phyloP scores from a whole-genome alignment of 1,140 invertebrate genomes.

The Penaeus japonicus region DNA sequence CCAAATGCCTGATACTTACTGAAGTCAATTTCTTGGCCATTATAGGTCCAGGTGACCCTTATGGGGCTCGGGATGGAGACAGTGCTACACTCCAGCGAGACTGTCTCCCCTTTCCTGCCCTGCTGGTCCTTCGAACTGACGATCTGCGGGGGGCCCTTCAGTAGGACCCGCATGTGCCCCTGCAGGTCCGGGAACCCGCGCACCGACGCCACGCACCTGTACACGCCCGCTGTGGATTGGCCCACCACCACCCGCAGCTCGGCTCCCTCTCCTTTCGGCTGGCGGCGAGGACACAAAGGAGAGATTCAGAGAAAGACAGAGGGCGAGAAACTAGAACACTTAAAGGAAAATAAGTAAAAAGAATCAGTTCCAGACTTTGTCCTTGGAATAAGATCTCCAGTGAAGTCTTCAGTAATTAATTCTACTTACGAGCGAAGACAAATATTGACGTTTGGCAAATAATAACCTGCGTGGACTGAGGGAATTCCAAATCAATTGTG shows the following conservation, averaged over 20 bases:
- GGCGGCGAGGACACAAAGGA: background rate
- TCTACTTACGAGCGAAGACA: too few species aligned
- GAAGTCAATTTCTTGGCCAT: constrained; percentile 25
- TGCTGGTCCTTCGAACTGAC: constrained; percentile 84
- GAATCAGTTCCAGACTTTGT: too few species aligned
- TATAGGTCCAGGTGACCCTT: constrained; percentile 68
- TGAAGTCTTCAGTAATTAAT: too few species aligned
- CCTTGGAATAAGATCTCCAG: too few species aligned
- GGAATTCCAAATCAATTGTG: background rate
- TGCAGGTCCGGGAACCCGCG: constrained; percentile 79
- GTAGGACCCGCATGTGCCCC: constrained; percentile 76
- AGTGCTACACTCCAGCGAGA: constrained; percentile 87
- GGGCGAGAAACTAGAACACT: too few species aligned
- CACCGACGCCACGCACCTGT: constrained; percentile 85
- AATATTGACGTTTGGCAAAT: too few species aligned
- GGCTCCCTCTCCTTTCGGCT: background rate
- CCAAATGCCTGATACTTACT: background rate
- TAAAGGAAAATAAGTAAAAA: too few species aligned
- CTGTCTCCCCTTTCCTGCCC: constrained; percentile 78
- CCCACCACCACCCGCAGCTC: constrained; percentile 66
- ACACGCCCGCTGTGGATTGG: constrained; percentile 79
- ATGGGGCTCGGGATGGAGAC: constrained; percentile 87
- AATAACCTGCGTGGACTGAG: too few species aligned
- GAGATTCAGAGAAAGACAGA: too few species aligned
- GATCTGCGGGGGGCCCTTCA: constrained; percentile 79